Base-by-base conservation (phyloP, 2,113 vertebrate species). In the Asarcornis scutulata region DNA sequence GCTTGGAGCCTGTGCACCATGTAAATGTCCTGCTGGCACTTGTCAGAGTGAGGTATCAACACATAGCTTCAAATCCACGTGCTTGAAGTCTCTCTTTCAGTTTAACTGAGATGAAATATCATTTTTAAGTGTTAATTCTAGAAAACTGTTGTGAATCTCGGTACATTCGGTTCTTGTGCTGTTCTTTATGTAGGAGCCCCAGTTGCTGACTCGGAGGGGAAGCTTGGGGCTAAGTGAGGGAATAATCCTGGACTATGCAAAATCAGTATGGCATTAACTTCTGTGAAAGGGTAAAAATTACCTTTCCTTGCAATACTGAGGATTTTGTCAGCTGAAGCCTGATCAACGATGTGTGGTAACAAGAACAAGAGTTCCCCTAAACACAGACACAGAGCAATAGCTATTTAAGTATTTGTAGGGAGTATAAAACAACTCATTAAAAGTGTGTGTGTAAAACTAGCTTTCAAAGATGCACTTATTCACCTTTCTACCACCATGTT, bases 1-100 rank as follows among this genome's bases (percentile, higher is more conserved):
- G 32, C 48, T 46, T 0, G 0, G 32, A 38, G 48, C 38, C 26
- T 3, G 13, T 27, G 38, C 32, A 32, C 60, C 2, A 1, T 8
- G 11, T n/a, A 25, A 81, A 69, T 26, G 66, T 88, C 36, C 38
- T 53, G 34, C 21, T 79, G 85, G 9, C 36, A 71, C 6, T 58
- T 94, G 88, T 74, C 56, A 40, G 34, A 50, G 46, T 7, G 25
- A 73, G n/a, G 6, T 46, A 67, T 62, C 27, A 81, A 83, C 34
- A 46, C 14, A 17, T 3, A 53, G 14, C 18, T 77, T 73, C 63
- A 58, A 83, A 74, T 67, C 63, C 71, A 71, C 2, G 4, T 0
- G 0, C 21, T 74, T 44, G 52, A 69, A 83, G 8, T 52, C 22
- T 64, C 46, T 20, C 31, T 52, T 81, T 91, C 42, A 14, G 23